Evolutionary conservation across 2,888 invertebrate genomes (phyloP), one percentile per base, ranked within the genome.

Genomic region (Chrysotoxum bicinctum): DNA sequence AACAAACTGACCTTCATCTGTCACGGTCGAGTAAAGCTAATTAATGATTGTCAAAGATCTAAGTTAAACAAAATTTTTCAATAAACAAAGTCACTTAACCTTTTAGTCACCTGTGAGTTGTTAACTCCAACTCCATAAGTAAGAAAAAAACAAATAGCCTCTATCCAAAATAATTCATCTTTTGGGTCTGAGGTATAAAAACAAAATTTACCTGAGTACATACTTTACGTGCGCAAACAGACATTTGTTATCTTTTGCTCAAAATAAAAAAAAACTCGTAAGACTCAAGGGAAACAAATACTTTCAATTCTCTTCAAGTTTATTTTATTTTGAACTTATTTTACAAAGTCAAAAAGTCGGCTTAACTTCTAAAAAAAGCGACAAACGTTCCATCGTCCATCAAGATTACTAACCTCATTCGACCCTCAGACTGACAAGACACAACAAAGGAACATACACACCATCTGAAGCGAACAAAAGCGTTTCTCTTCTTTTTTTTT

Each of bases 371-470:
- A 60, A 43, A 19, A 16, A 80, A 66, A 75, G 19, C 52, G 52
- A 48, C 69, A 75, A 48, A 81, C 82, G 68, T 66, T 62, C 60
- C 66, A 73, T 83, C 73, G 77, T 43, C 72, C 73, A 58, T 80
- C 75, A 64, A 70, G 60, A 70, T 73, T 64, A 56, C 30, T 26
- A 78, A 62, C 48, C 75, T 32, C 66, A 66, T 60, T 79, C 75
- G 80, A 62, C 66, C 70, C 70, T 79, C 78, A 79, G 37, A 66
- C 72, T 50, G 35, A 50, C 43, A 74, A 48, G 32, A 69, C 69
- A 79, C 62, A 79, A 30, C 21, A 16, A 4, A 50, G 16, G 52
- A 68, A 60, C 50, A 40, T 50, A 72, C 48, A 52, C 14, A 14
- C 62, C 32, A 66, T 50, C 10, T 26, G 30, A 69, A 54, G 21